Percentiles rank a stretch among this genome's conserved stretches.
phyloP scores from a whole-genome alignment of 2,797 vertebrate species.

The Myoxocephalus aenaeus region DNA sequence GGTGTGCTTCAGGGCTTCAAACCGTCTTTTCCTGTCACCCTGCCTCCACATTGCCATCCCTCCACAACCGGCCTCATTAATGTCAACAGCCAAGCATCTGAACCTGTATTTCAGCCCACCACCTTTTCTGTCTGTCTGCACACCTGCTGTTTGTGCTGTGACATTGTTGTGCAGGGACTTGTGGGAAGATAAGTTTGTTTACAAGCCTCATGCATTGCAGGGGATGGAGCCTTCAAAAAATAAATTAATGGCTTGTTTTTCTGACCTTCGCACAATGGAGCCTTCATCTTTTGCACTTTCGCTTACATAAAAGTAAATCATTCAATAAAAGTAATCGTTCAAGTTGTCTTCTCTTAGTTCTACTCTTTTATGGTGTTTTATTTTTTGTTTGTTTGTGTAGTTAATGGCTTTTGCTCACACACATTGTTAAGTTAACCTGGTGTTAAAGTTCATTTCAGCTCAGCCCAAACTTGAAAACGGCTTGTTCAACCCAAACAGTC shows the following conservation, averaged over 20 bases:
- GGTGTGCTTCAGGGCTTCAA: slow-evolving; percentile 23
- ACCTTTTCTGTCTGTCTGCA: slow-evolving; percentile 28
- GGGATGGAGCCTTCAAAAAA: slow-evolving; percentile 56
- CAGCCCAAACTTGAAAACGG: too few species aligned
- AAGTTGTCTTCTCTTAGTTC: slow-evolving; percentile 9
- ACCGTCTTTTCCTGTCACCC: slow-evolving; percentile 15
- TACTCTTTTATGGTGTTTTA: neutral
- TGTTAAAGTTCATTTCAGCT: too few species aligned
- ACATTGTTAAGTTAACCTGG: too few species aligned
- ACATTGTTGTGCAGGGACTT: slow-evolving; percentile 40
- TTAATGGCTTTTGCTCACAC: neutral
- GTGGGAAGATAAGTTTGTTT: slow-evolving; percentile 40
- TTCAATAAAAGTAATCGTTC: neutral
- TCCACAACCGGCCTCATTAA: slow-evolving; percentile 24
- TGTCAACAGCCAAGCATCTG: slow-evolving; percentile 33
- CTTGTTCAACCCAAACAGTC: too few species aligned
- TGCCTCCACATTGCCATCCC: neutral
- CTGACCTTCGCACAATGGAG: slow-evolving; percentile 56
- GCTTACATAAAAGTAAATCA: slow-evolving; percentile 51
- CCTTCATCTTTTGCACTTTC: slow-evolving; percentile 43
- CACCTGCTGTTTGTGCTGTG: slow-evolving; percentile 70
- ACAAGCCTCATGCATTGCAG: slow-evolving; percentile 34
- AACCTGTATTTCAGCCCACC: slow-evolving; percentile 27
- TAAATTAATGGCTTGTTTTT: slow-evolving; percentile 69
- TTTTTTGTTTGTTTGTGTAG: neutral